These are phyloP conservation scores for Dicrurus megarhynchus DNA, from an alignment of 2,113 vertebrate species.

Conservation along the genomic window DNA sequence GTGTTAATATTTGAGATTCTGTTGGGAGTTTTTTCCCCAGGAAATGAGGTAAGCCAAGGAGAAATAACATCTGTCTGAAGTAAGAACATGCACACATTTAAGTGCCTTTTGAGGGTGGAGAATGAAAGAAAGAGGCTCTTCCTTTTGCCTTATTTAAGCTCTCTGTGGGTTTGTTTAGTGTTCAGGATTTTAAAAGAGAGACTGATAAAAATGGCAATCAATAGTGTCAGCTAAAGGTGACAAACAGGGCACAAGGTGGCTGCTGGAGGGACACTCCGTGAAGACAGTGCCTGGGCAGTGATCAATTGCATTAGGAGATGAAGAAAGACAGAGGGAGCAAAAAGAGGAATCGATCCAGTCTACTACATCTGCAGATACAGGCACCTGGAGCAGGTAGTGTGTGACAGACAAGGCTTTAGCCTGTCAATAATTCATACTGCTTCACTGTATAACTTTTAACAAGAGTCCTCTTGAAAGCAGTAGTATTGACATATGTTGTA, in stretches of 20 bases:
- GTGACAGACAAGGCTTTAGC: not conserved
- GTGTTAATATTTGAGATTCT: constrained; percentile 22
- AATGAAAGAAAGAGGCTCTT: not conserved
- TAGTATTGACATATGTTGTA: not conserved
- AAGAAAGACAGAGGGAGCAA: constrained; percentile 30
- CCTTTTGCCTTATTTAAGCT: constrained; percentile 15
- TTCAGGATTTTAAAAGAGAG: constrained; percentile 1
- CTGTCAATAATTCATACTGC: constrained; percentile 32
- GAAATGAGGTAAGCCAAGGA: constrained; percentile 32
- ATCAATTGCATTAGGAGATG: constrained; percentile 32
- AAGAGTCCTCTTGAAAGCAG: constrained; percentile 19
- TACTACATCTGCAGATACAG: not conserved
- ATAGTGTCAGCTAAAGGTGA: constrained; percentile 39
- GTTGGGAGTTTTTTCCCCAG: not conserved
- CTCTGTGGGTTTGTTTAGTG: not conserved
- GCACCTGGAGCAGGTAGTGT: constrained; percentile 23
- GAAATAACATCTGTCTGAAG: constrained; percentile 34
- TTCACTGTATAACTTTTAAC: constrained; percentile 10
- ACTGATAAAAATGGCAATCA: constrained; percentile 35
- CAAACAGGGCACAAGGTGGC: constrained; percentile 2
- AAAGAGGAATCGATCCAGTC: constrained; percentile 26
- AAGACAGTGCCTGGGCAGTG: not conserved
- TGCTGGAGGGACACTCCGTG: not conserved
- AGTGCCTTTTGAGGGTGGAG: not conserved
- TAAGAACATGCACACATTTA: not conserved